phyloP scores from a whole-genome alignment of 2,797 vertebrate species.

The Masticophis lateralis region DNA sequence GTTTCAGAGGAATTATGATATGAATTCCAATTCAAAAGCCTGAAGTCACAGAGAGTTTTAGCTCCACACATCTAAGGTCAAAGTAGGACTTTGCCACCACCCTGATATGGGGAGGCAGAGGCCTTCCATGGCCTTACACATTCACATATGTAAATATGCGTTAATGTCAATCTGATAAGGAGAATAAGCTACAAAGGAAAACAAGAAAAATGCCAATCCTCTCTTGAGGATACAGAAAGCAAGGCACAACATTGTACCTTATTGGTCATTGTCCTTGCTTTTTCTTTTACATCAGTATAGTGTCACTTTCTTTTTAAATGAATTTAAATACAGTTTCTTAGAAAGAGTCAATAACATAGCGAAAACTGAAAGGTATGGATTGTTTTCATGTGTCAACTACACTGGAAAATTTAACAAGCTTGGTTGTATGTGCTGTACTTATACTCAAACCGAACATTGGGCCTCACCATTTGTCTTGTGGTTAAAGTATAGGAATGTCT shows the following conservation, averaged over 20 bases:
- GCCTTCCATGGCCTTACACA: constrained; percentile 14
- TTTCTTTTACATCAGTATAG: background rate
- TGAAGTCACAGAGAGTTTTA: constrained; percentile 15
- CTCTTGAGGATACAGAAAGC: background rate
- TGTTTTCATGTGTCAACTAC: background rate
- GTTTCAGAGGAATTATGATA: constrained; percentile 62
- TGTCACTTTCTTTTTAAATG: background rate
- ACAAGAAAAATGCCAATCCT: background rate
- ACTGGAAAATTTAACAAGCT: background rate
- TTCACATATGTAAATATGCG: constrained; percentile 24
- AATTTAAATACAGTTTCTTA: background rate
- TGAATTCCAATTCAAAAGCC: constrained; percentile 64
- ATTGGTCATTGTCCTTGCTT: background rate
- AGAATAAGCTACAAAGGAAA: background rate
- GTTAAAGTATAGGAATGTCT: background rate
- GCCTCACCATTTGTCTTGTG: background rate
- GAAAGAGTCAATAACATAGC: background rate
- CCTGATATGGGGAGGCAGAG: background rate
- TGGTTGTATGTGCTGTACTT: background rate
- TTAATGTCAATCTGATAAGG: background rate
- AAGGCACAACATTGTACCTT: background rate
- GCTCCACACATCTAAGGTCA: constrained; percentile 17
- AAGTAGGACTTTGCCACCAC: constrained; percentile 7
- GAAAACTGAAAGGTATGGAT: background rate
- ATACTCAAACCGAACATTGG: background rate